Conservation (phyloP, 2,888 invertebrate species). For the Synanthedon formicaeformis region DNA sequence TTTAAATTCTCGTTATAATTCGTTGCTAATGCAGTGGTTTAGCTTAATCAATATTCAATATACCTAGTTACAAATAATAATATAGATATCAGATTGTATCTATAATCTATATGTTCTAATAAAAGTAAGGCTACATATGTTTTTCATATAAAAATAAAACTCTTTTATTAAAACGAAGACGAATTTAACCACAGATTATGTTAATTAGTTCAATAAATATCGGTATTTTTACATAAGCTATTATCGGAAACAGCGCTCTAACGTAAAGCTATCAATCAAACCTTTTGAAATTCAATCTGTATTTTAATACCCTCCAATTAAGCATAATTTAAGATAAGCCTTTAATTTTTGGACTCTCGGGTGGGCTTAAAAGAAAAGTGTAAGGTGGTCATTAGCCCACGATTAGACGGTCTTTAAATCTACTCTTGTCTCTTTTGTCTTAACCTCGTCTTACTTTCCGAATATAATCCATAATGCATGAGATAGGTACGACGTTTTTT, state of each 20-base stretch:
- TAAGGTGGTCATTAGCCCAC: slow-evolving; percentile 58
- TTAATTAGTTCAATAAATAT: slow-evolving; percentile 34
- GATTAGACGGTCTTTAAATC: slow-evolving; percentile 53
- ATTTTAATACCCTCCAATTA: slow-evolving; percentile 63
- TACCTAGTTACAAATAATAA: no score
- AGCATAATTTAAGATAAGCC: slow-evolving; percentile 66
- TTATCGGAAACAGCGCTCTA: slow-evolving; percentile 32
- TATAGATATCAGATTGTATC: no score
- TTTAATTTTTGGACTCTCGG: slow-evolving; percentile 62
- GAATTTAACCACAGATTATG: not conserved
- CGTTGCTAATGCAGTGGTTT: no score
- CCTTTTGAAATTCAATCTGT: slow-evolving; percentile 60
- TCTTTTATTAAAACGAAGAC: not conserved
- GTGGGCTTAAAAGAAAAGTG: slow-evolving; percentile 54
- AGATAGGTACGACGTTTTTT: slow-evolving; percentile 35
- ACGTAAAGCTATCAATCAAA: slow-evolving; percentile 58
- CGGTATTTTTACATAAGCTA: slow-evolving; percentile 26
- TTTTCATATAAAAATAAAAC: not conserved
- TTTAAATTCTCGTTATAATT: no score
- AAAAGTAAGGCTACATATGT: no score
- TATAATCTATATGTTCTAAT: no score
- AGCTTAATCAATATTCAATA: no score
- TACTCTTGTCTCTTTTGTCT: slow-evolving; percentile 55
- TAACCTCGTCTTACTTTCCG: slow-evolving; percentile 51
- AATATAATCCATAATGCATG: slow-evolving; percentile 62